Evolutionary conservation across 30 jellyfish, hydroid and myxozoan genomes (phyloP).

Genomic region (Aurelia sp.): DNA sequence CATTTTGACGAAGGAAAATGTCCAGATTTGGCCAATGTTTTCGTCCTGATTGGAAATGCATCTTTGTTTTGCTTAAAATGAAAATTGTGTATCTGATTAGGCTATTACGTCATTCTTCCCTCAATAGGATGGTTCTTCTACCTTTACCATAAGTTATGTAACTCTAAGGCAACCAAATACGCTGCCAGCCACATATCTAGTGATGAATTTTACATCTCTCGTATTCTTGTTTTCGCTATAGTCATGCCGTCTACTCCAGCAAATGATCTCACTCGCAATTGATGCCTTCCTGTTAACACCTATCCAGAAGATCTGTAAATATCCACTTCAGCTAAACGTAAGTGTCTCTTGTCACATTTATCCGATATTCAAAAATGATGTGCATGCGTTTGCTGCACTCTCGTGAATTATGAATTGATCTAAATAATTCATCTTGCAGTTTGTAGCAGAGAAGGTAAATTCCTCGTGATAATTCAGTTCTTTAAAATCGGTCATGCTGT

Average conservation of each 20-base stretch:
- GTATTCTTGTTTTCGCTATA: conserved; percentile 10
- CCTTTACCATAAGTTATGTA: no score
- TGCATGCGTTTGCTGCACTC: no score
- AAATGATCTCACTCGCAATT: conserved; percentile 82
- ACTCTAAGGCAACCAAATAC: not conserved
- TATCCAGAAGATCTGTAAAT: conserved; percentile 91
- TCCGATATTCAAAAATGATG: not conserved
- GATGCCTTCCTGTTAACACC: conserved; percentile 93
- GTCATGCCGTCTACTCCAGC: conserved; percentile 91
- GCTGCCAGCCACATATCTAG: not conserved
- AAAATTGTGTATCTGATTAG: no score
- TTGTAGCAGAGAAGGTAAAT: not conserved
- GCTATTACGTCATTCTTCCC: no score
- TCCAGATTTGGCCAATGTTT: no score
- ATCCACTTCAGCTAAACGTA: conserved; percentile 88
- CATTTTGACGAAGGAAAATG: no score
- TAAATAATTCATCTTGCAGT: no score
- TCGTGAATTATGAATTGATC: no score
- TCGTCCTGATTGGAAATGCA: no score
- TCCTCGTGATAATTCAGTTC: not conserved
- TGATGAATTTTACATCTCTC: not conserved
- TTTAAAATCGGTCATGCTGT: not conserved
- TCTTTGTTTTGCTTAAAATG: no score
- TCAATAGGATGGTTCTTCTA: no score
- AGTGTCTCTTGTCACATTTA: not conserved